phyloP scores from a whole-genome alignment of 2,797 vertebrate genomes.

The Protosalanx chinensis region DNA sequence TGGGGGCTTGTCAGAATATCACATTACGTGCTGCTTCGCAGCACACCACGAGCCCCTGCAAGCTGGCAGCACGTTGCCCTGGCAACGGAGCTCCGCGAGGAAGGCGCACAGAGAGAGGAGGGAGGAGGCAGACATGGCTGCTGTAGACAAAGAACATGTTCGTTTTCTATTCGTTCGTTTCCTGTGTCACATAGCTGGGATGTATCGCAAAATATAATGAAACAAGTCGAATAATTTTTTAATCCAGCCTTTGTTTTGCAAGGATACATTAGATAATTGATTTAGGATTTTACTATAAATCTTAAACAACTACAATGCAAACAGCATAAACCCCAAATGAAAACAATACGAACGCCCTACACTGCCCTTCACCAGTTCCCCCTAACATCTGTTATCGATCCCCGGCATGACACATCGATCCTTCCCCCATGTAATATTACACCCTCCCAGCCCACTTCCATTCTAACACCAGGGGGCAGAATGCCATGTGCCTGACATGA shows the following conservation, averaged over 20 bases:
- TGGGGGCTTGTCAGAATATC: constrained; percentile 32
- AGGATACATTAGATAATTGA: background rate
- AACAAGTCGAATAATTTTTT: background rate
- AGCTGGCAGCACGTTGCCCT: constrained; percentile 55
- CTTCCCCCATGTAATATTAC: background rate
- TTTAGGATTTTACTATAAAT: too few relatives aligned
- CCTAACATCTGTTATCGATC: background rate
- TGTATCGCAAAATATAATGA: background rate
- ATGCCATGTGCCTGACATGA: too few relatives aligned
- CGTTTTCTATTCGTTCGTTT: background rate
- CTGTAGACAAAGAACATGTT: constrained; percentile 33
- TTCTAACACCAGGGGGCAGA: background rate
- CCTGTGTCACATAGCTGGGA: background rate
- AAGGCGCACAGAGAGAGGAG: constrained; percentile 5
- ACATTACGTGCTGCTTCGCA: constrained; percentile 48
- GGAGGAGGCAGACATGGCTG: constrained; percentile 12
- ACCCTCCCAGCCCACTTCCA: background rate
- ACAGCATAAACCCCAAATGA: background rate
- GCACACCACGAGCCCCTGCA: constrained; percentile 29
- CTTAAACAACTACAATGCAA: background rate
- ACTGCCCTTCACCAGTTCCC: background rate
- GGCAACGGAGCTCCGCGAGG: constrained; percentile 58
- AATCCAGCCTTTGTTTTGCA: background rate
- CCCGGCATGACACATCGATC: background rate
- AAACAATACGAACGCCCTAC: background rate